Evolutionary conservation across 2,113 vertebrate genomes (phyloP).

Genomic region (Gavialis gangeticus): DNA sequence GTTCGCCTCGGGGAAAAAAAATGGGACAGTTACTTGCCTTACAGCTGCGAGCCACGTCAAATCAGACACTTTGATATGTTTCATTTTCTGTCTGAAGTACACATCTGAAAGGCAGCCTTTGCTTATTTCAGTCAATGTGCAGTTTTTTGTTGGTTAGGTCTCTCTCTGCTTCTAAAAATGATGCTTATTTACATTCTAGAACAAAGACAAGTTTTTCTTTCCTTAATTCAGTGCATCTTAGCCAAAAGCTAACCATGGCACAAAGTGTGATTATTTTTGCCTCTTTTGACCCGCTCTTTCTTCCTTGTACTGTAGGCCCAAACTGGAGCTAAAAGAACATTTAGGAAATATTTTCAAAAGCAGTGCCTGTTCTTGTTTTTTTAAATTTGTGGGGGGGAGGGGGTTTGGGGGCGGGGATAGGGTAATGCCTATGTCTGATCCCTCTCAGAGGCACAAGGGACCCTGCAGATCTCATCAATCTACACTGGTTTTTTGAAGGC

Average conservation of each 20-base stretch:
- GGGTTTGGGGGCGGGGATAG: too few species aligned
- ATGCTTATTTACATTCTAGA: slow-evolving; percentile 72
- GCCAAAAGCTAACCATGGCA: slow-evolving; percentile 48
- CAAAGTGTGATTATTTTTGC: background rate
- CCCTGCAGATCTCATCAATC: background rate
- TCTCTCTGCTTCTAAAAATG: slow-evolving; percentile 74
- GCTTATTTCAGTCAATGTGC: slow-evolving; percentile 71
- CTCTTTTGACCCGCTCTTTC: background rate
- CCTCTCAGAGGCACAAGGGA: background rate
- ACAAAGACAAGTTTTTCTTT: slow-evolving; percentile 52
- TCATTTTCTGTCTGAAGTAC: slow-evolving; percentile 75
- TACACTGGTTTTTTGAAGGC: background rate
- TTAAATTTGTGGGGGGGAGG: too few species aligned
- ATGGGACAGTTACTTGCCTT: slow-evolving; percentile 69
- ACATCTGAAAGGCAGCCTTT: slow-evolving; percentile 68
- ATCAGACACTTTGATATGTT: slow-evolving; percentile 72
- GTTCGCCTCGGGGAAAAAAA: slow-evolving; percentile 64
- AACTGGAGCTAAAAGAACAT: background rate
- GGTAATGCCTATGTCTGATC: background rate
- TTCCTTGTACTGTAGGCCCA: background rate
- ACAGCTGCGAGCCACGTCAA: slow-evolving; percentile 73
- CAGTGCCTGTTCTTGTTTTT: background rate
- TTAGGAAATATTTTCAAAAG: fast-evolving
- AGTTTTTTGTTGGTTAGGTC: slow-evolving; percentile 67
- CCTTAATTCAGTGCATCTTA: slow-evolving; percentile 14